These are phyloP conservation scores for Discoglossus pictus DNA, from an alignment of 2,797 vertebrate species.

Conservation along the genomic window DNA sequence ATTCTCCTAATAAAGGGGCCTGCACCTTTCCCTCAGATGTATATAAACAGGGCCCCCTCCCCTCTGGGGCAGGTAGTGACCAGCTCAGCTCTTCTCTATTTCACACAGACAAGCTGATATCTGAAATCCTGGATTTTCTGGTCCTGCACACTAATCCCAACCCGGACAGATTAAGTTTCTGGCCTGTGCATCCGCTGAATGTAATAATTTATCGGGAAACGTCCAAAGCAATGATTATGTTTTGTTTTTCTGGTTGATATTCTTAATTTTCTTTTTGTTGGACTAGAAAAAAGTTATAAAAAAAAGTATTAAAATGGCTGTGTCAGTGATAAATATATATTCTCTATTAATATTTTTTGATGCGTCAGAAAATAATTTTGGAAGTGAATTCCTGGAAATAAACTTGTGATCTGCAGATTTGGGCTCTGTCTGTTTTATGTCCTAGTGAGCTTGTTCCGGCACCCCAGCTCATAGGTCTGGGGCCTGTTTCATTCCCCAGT, in stretches of 20 bases:
- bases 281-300: constrained; percentile 75
- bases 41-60: too few species aligned
- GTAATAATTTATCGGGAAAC: constrained; percentile 75
- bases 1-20: too few species aligned
- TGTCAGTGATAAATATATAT: constrained; percentile 63
- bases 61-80: too few species aligned
- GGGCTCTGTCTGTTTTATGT: background rate
- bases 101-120: too few species aligned
- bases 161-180: too few species aligned
- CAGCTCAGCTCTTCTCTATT: too few species aligned
- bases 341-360: constrained; percentile 36
- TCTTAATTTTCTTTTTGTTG: constrained; percentile 77
- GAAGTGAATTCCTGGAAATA: constrained; percentile 49
- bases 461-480: too few species aligned
- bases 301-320: constrained; percentile 51
- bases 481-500: too few species aligned
- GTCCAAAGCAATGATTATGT: constrained; percentile 70
- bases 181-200: constrained; percentile 74
- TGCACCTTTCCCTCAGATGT: too few species aligned
- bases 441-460: background rate
- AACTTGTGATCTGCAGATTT: constrained; percentile 47
- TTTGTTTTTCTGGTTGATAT: constrained; percentile 42
- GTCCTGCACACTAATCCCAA: too few species aligned
- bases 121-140: too few species aligned
- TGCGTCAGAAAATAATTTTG: constrained; percentile 41